Conservation (phyloP, 2,797 vertebrate species). For the Morus bassanus region DNA sequence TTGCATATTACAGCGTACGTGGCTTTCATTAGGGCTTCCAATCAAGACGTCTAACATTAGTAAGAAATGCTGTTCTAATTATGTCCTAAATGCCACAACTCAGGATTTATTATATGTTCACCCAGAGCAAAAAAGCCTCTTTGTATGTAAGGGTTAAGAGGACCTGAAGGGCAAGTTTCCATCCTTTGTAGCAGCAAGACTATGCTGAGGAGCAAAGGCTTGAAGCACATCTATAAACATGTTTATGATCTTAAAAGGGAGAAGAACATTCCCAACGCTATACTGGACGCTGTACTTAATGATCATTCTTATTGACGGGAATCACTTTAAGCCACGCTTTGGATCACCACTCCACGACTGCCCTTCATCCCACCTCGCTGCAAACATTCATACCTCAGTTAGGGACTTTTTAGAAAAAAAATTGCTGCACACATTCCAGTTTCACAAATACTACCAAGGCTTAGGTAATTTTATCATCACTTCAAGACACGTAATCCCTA, state of each 20-base stretch:
- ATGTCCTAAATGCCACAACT: neutral
- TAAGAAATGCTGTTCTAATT: neutral
- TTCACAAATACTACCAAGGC: neutral
- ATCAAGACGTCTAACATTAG: neutral
- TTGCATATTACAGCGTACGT: neutral
- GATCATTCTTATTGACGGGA: neutral
- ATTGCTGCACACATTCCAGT: neutral
- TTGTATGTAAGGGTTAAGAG: neutral
- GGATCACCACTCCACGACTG: neutral
- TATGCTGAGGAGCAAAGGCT: neutral
- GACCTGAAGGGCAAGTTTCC: neutral
- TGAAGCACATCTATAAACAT: neutral
- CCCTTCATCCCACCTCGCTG: neutral
- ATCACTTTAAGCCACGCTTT: neutral
- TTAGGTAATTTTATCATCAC: neutral
- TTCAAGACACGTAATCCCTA: neutral
- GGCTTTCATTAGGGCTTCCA: neutral
- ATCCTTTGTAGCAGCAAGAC: neutral
- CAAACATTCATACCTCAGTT: neutral
- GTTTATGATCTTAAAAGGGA: neutral
- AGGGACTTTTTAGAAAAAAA: neutral
- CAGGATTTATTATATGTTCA: neutral
- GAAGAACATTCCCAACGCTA: neutral
- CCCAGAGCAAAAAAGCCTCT: neutral
- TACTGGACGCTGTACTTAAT: too few relatives aligned